Conservation (phyloP, 2,888 invertebrate genomes). For the Panopea generosa region DNA sequence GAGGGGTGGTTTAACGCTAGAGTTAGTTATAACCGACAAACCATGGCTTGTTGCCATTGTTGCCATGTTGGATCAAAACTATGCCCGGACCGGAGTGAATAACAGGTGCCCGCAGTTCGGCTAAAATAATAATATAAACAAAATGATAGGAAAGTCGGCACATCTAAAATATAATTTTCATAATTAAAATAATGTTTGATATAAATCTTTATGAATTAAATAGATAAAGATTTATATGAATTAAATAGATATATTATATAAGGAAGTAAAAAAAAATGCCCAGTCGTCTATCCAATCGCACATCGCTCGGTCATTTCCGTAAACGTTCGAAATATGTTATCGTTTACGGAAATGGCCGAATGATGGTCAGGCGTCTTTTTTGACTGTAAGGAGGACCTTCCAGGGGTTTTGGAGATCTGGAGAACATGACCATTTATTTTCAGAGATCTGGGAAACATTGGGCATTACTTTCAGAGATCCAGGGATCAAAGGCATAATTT, state of each 20-base stretch:
- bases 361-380: too few relatives aligned
- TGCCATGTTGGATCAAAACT: conserved; percentile 77
- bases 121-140: background rate
- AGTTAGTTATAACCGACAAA: conserved; percentile 81
- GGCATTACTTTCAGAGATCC: too few relatives aligned
- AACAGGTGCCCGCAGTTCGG: conserved; percentile 45
- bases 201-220: conserved; percentile 1
- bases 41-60: conserved; percentile 83
- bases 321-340: too few relatives aligned
- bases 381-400: too few relatives aligned
- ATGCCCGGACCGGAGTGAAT: conserved; percentile 58
- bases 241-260: background rate
- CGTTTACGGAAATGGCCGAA: too few relatives aligned
- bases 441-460: too few relatives aligned
- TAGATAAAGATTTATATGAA: background rate
- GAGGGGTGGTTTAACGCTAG: conserved; percentile 80
- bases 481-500: too few relatives aligned
- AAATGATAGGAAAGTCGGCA: too few relatives aligned
- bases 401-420: too few relatives aligned
- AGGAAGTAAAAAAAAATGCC: background rate
- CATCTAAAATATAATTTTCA: conserved; percentile 1
- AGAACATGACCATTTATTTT: too few relatives aligned
- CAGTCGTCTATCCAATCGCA: too few relatives aligned
- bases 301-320: too few relatives aligned
- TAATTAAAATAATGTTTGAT: background rate